Base-by-base conservation (phyloP, 2,113 vertebrate species). In the Cephalopholis sonnerati region DNA sequence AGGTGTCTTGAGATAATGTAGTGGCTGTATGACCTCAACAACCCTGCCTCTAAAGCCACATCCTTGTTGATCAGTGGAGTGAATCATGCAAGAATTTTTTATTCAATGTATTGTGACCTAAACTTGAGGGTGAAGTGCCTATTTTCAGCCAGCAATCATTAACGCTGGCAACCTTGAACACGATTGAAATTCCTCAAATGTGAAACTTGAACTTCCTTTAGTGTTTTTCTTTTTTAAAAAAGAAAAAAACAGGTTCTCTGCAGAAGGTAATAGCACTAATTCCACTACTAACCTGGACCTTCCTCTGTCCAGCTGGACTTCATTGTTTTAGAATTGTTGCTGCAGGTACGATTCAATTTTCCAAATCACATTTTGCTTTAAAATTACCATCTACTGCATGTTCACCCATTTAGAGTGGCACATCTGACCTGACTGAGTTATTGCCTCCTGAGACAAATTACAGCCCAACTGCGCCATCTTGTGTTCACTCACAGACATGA, bases 381-480 rank as follows among this genome's bases (percentile, higher is more conserved):
- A 9, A 44, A 8, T 12, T 1, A 4, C 17, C 1, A 61, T 10
- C 13, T 54, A 61, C 32, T 36, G 32, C 32, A 36, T 25, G 15
- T 29, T 75, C 3, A 27, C 2, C 4, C 11, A 5, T 48, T 48
- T 58, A 0, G 6, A 25, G 39, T 8, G 1, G 8, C 6, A 24
- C 36, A 18, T 48, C 25, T 57, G 16, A 24, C 12, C 18, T 55
- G 5, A 24, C 6, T 32, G 15, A 6, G 5, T 5, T 0, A 15
- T 3, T 50, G 41, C 29, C 2, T 32, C 16, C 29, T 0, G 9
- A 55, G 2, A 18, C 17, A 29, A 74, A 50, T 16, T 5, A 61
- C 53, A 70, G 89, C 17, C 32, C n/a, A 17, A 82, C 57, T 46
- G 61, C 62, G 70, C 93, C 94, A 88, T 29, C 94, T 94, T 80